Evolutionary conservation across 1,140 invertebrate genomes (phyloP), one percentile per base, ranked within the genome.

Genomic region (Lepidurus couesii): DNA sequence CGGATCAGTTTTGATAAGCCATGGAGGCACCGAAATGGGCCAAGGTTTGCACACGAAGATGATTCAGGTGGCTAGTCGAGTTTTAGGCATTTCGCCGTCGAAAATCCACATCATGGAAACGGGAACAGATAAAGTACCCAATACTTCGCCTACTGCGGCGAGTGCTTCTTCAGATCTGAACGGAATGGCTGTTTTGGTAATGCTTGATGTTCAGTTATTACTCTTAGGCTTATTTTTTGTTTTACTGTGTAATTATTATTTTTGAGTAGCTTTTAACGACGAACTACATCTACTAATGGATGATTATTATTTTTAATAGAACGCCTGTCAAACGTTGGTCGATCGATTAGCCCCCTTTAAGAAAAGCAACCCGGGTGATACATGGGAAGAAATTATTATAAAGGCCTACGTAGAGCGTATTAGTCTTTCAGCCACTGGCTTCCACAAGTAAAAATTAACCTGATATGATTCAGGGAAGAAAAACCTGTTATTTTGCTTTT

Each of bases 1-100:
- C 87, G 97, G 97, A 1, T 96, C 95, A 0, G 93, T 98, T 7
- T 86, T 98, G 3, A 82, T 98, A n/a, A 90, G 90, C 42, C 95
- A 98, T 84, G 94, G 93, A 73, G 96, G 96, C 21, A 92, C 92
- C 21, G 96, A 98, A 88, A 98, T 98, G 92, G 97, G 97, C 0
- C 96, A 98, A 86, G 97, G 96, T 1, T 85, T 98, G 0, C 93
- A 98, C 82, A 98, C 95, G 0, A 98, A 98, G 87, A 95, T 97
- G 91, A 92, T 96, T 79, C 95, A 97, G 89, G 89, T 94, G 44
- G 92, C 92, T 0, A 92, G 92, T 74, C 87, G 91, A 80, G 88
- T 88, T 4, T 86, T 98, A 3, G 90, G 88, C 45, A 90, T 97
- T 24, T 88, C 93, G 42, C 83, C 88, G 10, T 89, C 91, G 0